These are phyloP conservation scores for Cryptosula pallasiana DNA, from an alignment of 2,888 invertebrate species.

Conservation along the genomic window DNA sequence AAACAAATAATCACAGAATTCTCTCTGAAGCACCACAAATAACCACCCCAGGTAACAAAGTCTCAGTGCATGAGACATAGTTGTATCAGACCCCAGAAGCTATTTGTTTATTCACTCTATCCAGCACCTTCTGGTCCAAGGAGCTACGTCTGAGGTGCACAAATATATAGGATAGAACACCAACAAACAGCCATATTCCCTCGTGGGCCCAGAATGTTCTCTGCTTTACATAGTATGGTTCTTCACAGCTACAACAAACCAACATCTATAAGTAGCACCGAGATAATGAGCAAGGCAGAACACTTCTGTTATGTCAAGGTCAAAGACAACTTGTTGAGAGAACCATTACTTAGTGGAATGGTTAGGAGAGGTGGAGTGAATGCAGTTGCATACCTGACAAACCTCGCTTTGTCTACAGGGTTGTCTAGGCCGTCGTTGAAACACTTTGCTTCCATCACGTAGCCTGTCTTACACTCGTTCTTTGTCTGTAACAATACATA, in stretches of 20 bases:
- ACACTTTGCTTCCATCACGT: neutral
- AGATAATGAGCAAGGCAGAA: neutral
- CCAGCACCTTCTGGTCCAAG: constrained; percentile 64
- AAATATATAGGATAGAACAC: constrained; percentile 63
- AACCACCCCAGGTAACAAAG: too few relatives aligned
- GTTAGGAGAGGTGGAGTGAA: too few relatives aligned
- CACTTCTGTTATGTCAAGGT: too few relatives aligned
- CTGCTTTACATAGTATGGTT: constrained; percentile 77
- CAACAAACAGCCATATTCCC: constrained; percentile 64
- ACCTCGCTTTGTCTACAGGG: neutral
- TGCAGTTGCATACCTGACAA: neutral
- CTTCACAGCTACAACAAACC: constrained; percentile 71
- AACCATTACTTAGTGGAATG: too few relatives aligned
- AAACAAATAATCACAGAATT: too few relatives aligned
- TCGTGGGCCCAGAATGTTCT: constrained; percentile 78
- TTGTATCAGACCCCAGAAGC: constrained; percentile 59
- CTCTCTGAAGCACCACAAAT: too few relatives aligned
- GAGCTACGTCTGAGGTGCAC: constrained; percentile 65
- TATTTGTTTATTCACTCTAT: constrained; percentile 67
- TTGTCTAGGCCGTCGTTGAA: too few relatives aligned
- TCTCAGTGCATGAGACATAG: too few relatives aligned
- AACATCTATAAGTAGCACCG: constrained; percentile 29
- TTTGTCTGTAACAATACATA: neutral
- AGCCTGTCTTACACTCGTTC: neutral
- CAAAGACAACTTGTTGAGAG: too few relatives aligned